Evolutionary conservation across 2,888 invertebrate genomes (phyloP).

Genomic region (Pterobdella sp.): DNA sequence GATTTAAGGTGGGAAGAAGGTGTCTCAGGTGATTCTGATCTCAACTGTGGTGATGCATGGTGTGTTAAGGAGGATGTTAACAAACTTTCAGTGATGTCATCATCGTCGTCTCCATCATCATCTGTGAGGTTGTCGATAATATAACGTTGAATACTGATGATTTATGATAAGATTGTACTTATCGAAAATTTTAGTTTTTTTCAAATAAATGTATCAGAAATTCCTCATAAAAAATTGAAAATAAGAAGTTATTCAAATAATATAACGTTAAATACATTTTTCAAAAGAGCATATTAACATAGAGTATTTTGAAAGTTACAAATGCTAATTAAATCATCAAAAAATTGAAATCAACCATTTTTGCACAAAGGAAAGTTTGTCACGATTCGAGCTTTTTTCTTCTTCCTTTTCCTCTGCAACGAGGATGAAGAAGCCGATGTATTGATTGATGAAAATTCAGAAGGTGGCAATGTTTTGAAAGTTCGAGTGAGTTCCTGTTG

Average conservation of each 20-base stretch:
- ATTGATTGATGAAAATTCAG: background rate
- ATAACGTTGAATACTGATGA: background rate
- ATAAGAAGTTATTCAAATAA: too few species aligned
- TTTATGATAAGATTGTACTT: background rate
- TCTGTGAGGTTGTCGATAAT: background rate
- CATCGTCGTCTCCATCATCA: background rate
- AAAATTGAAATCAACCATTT: background rate
- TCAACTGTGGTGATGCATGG: background rate
- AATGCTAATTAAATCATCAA: background rate
- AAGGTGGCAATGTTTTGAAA: background rate
- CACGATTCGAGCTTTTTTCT: slow-evolving; percentile 2
- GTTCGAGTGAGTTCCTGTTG: background rate
- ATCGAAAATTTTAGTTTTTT: too few species aligned
- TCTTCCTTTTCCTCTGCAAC: slow-evolving; percentile 6
- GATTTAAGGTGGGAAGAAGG: too few species aligned
- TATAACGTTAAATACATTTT: too few species aligned
- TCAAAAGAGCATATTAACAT: too few species aligned
- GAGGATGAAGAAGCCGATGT: background rate
- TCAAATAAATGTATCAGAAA: background rate
- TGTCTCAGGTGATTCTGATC: too few species aligned
- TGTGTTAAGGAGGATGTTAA: background rate
- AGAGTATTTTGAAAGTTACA: too few species aligned
- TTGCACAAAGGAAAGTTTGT: background rate
- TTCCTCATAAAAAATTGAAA: background rate
- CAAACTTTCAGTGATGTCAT: background rate